Evolutionary conservation across 2,888 invertebrate species (phyloP), one percentile per base, ranked within the genome.

Genomic region (Teleogryllus oceanicus): DNA sequence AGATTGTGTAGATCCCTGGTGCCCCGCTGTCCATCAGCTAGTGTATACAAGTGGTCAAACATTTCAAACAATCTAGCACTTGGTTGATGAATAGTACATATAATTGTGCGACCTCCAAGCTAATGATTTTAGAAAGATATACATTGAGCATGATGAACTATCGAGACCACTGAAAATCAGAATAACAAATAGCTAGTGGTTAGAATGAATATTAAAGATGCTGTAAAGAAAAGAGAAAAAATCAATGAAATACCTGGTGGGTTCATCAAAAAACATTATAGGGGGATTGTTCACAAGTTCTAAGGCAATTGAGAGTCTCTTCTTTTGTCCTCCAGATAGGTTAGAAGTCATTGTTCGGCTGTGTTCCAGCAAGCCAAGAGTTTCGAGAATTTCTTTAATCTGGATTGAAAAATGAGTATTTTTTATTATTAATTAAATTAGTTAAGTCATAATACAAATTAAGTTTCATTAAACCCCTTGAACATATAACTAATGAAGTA

Each of bases 191-290:
- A 76, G 0, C 76, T 21, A n/a, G n/a, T 11, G 21, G 4, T 11
- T 77, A 24, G 11, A 49, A 8, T 16, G 11, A 49, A 77, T 49
- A 49, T 13, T 77, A 62, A 78, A 24, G n/a, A 12, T 18, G 13
- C 75, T 75, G 75, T 24, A n/a, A 74, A 74, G 20, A n/a, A 20
- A n/a, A 20, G 74, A n/a, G 20, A n/a, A 74, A 74, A n/a, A 74
- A n/a, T 74, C 5, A 10, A n/a, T 37, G n/a, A 50, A 80, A 83
- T 84, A 92, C 92, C 92, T 92, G 74, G 98, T 98, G 1, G 98
- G 98, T 87, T 98, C 98, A 86, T 98, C 98, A 86, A 98, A 97
- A 89, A 98, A 98, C 97, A 98, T 97, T 82, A 98, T 94, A 0
- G 98, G 97, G 13, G 98, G 98, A 87, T 98, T 98, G 89, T 96